Conservation (phyloP, 1,140 invertebrate genomes). For the Pristionchus pacificus region DNA sequence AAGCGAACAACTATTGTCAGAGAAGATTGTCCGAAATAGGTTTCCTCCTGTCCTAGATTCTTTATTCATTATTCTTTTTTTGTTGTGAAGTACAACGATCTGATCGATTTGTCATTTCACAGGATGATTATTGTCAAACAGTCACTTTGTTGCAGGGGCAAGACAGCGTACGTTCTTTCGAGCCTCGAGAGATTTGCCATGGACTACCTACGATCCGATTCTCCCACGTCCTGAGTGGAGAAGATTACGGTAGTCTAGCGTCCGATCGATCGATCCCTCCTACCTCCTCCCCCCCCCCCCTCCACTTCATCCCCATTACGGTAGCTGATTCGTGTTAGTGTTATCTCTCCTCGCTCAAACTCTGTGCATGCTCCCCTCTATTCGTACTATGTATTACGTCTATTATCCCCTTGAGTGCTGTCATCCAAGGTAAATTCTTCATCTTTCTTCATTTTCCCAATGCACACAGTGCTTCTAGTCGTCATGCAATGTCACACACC, state of each 20-base stretch:
- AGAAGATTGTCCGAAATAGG: too few relatives aligned
- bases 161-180: slow-evolving; percentile 43
- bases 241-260: neutral
- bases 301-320: neutral
- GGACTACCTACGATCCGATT: slow-evolving; percentile 19
- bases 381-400: too few relatives aligned
- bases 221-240: slow-evolving; percentile 7
- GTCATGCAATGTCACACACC: too few relatives aligned
- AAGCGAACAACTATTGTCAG: too few relatives aligned
- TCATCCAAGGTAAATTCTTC: too few relatives aligned
- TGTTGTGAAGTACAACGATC: too few relatives aligned
- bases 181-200: slow-evolving; percentile 26
- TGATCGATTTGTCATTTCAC: neutral
- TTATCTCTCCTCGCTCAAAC: slow-evolving; percentile 14
- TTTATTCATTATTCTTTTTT: too few relatives aligned
- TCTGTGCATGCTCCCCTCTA: slow-evolving; percentile 9
- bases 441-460: too few relatives aligned
- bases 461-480: too few relatives aligned
- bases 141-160: slow-evolving; percentile 44
- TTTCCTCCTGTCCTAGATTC: too few relatives aligned
- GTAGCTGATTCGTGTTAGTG: slow-evolving; percentile 8
- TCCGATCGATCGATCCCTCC: neutral
- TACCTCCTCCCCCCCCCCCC: neutral
- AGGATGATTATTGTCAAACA: neutral
- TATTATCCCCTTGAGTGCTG: too few relatives aligned